These are phyloP conservation scores for Drosophila pseudotalamancana DNA, from an alignment of 2,888 invertebrate genomes.

Conservation along the genomic window DNA sequence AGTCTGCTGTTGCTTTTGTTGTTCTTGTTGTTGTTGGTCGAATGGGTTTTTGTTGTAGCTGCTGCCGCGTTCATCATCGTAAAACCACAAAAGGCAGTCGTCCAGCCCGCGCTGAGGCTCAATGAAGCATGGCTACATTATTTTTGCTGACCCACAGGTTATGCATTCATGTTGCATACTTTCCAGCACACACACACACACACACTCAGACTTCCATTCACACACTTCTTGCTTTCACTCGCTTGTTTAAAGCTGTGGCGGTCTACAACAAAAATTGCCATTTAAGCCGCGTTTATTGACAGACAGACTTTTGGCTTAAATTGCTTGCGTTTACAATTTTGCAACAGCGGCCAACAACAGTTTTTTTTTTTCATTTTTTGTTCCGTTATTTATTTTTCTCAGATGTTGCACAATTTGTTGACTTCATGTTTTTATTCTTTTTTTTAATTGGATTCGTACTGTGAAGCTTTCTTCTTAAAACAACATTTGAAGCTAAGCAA, in stretches of 20 bases:
- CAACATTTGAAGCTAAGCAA: neutral
- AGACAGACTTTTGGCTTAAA: constrained; percentile 51
- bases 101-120: constrained; percentile 30
- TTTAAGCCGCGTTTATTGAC: constrained; percentile 60
- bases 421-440: constrained; percentile 15
- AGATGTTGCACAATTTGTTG: constrained; percentile 73
- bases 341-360: neutral
- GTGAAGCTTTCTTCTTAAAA: constrained; percentile 1
- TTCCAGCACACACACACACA: constrained; percentile 25
- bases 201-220: neutral
- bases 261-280: constrained; percentile 33
- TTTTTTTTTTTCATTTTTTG: constrained; percentile 5
- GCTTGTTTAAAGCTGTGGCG: constrained; percentile 18
- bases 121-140: constrained; percentile 68
- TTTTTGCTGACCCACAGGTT: constrained; percentile 60
- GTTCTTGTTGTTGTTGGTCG: constrained; percentile 19
- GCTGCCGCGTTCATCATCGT: constrained; percentile 26
- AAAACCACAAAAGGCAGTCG: constrained; percentile 49
- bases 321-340: constrained; percentile 52
- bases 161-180: constrained; percentile 70
- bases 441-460: constrained; percentile 1
- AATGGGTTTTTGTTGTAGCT: constrained; percentile 46
- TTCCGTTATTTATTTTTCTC: constrained; percentile 64
- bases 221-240: constrained; percentile 15
- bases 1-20: constrained; percentile 17